Base-by-base conservation (phyloP, 2,888 invertebrate genomes). In the Caenorhabditis virilis region DNA sequence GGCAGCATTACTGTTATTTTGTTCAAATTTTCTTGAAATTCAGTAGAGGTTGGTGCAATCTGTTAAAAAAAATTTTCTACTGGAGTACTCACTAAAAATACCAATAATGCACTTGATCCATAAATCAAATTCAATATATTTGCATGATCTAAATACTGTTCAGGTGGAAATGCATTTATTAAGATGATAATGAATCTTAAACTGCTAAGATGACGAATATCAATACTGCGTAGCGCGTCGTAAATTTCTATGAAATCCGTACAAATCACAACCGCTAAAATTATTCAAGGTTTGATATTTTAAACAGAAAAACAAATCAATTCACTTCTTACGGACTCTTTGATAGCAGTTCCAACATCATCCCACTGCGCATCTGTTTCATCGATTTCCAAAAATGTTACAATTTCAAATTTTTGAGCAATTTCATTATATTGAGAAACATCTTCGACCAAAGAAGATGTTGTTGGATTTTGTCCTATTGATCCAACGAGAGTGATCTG, bases 221-320 rank as follows among this genome's bases (percentile, higher is more conserved):
- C 53, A 18, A 66, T 22, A 15, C 55, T 50, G 15, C 57, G 49
- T 2, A 60, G 36, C 1, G 50, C 30, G 23, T 26, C 46, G 33
- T 56, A 60, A 27, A 51, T 23, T 7, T 66, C 60, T 23, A 55
- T 41, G 30, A 57, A 66, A 38, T 66, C 60, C 0, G 57, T 56
- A 18, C 56, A 60, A 1, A 66, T 26, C 0, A 60, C 66, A 35
- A 66, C 45, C 23, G 54, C 66, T 66, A 43, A 50, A 64, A 35
- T n/a, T n/a, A n/a, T n/a, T n/a, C n/a, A n/a, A n/a, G n/a, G n/a
- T n/a, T n/a, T n/a, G n/a, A n/a, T n/a, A n/a, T n/a, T n/a, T n/a
- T n/a, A n/a, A n/a, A n/a, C n/a, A n/a, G n/a, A n/a, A n/a, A n/a
- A n/a, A n/a, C n/a, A n/a, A n/a, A n/a, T n/a, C n/a, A n/a, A n/a